Percentiles rank a stretch among this genome's conserved stretches.
phyloP scores from a whole-genome alignment of 35 echinoderm and acorn worm species.

The Heliocidaris erythrogramma region DNA sequence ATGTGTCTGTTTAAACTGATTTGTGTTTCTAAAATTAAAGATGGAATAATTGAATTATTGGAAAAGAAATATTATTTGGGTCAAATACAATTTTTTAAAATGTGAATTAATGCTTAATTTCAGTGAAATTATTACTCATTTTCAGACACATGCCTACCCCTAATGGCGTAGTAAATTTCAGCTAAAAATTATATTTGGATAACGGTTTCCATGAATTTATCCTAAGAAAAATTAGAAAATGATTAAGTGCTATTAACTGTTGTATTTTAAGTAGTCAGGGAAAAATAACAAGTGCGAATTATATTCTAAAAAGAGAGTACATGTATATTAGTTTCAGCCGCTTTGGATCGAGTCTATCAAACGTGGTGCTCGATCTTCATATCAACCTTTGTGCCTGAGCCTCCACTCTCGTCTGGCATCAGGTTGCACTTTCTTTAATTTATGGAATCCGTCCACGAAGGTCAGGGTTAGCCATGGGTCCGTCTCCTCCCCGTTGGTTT shows the following conservation, averaged over 20 bases:
- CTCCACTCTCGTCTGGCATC: background rate
- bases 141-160: too few species aligned
- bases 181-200: background rate
- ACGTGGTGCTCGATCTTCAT: background rate
- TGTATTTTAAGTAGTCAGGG: background rate
- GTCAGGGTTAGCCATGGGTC: conserved; percentile 26
- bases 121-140: too few species aligned
- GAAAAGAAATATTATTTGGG: background rate
- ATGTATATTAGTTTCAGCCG: too few species aligned
- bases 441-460: conserved; percentile 36
- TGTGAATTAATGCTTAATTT: too few species aligned
- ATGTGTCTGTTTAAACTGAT: too few species aligned
- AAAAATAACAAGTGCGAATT: background rate
- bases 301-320: conserved; percentile 4
- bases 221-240: background rate
- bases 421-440: conserved; percentile 50
- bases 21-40: background rate
- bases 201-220: background rate
- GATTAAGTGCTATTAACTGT: background rate
- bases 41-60: background rate
- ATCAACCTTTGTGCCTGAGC: background rate
- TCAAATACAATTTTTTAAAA: background rate
- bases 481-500: conserved; percentile 24
- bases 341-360: background rate
- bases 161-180: too few species aligned